Percentiles rank a stretch among this genome's conserved stretches.
Evolutionary conservation across 1,140 invertebrate genomes (phyloP).

Genomic region (Reticulitermes speratus): DNA sequence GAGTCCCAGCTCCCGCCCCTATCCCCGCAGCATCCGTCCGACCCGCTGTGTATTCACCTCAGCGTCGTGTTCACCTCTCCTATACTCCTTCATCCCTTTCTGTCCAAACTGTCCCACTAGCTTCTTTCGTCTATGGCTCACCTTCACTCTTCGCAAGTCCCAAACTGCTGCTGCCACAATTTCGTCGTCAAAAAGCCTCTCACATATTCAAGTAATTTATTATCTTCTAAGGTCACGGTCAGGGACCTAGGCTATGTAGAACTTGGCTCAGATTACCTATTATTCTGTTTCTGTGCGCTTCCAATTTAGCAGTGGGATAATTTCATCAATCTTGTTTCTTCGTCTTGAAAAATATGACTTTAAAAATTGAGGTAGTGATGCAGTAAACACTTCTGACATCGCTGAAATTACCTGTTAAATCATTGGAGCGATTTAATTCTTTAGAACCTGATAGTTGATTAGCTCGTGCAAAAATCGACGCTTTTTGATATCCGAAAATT

Average conservation of each 20-base stretch:
- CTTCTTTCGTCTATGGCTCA: background rate
- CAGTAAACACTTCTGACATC: no score
- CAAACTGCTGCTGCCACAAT: background rate
- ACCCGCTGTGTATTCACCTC: background rate
- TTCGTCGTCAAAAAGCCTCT: background rate
- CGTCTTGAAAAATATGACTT: no score
- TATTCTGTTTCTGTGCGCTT: no score
- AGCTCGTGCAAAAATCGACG: no score
- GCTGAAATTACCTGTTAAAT: no score
- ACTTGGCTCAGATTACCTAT: no score
- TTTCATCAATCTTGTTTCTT: no score
- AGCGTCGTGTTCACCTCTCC: background rate
- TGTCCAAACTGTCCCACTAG: background rate
- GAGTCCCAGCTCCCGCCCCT: background rate
- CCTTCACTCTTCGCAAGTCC: background rate
- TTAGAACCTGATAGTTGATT: no score
- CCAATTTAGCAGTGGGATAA: no score
- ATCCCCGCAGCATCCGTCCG: background rate
- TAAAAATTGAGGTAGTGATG: no score
- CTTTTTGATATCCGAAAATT: no score
- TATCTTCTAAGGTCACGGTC: background rate
- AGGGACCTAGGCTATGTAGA: background rate
- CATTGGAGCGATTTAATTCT: no score
- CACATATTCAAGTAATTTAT: background rate
- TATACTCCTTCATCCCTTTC: background rate